Evolutionary conservation across 1,140 invertebrate species (phyloP), one percentile per base, ranked within the genome.

Genomic region (Scylla paramamosain): DNA sequence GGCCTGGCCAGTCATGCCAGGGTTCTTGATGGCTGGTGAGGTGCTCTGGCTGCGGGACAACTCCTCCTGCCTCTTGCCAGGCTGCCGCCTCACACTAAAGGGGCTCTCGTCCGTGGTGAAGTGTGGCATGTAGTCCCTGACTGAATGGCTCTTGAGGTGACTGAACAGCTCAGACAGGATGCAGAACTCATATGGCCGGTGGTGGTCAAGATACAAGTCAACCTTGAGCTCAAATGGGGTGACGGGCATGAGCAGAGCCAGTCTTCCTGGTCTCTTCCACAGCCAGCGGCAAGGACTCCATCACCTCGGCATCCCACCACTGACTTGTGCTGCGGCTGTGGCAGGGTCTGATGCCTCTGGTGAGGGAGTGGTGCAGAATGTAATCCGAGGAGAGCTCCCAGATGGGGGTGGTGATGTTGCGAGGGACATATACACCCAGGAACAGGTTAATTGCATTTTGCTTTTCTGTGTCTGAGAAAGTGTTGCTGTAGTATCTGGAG

Each of bases 371-470:
- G 97, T 99, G 99, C 39, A 99, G 97, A 97, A 99, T 98, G 97
- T 99, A 99, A 97, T 99, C 99, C 10, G 98, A 99, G 39, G 98
- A 97, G 52, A 98, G 97, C 96, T 99, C 99, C 99, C 99, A 99
- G 91, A 99, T 98, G 0, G 98, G 98, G 59, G 98, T 98, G 96
- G 97, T 97, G 87, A 97, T 97, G 96, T 98, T 97, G 92, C 98
- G 97, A 0, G 99, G 99, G 95, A 98, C 97, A 97, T 99, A 99
- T 31, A 99, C 97, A 12, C 99, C 99, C 87, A 99, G 97, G 97
- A 99, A 99, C 95, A 99, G 97, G 97, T 99, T 99, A 96, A 99
- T 99, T 0, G 99, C 99, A 96, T 99, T 99, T 97, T 99, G 99
- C 97, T 99, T 99, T 96, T 99, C 99, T 67, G 99, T 98, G 97